Base-by-base conservation (phyloP, 1,140 invertebrate genomes). In the Nylanderia fulva region DNA sequence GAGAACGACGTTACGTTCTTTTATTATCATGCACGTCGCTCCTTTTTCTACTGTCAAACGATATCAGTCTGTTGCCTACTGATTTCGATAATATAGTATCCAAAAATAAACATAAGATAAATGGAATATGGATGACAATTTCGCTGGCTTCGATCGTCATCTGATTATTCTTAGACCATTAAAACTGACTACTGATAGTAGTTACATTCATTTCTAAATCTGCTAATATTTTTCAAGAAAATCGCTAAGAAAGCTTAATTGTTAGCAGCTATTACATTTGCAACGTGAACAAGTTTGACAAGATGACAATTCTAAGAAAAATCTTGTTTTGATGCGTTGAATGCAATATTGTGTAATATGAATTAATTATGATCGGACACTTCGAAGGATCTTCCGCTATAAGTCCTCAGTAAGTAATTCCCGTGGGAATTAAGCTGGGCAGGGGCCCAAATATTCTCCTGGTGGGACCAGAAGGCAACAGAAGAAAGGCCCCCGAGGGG, bases 341-440 rank as follows among this genome's bases (percentile, higher is more conserved):
- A 52, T 21, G 45, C 13, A 5, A 58, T 2, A 33, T 9, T 18
- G 11, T 36, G 13, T 6, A 52, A 15, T 52, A 39, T 33, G 11
- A 56, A 69, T 80, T 42, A 36, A 45, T 71, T 71, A 42, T 42
- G 48, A 71, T 58, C 24, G 13, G 5, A 42, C n/a, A 58, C 58
- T 58, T n/a, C 64, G 36, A 58, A 56, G 5, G 66, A 60, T 36
- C 56, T 52, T 21, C 68, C 88, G 88, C 88, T 94, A 94, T 93
- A 92, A 94, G 89, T 94, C 91, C 88, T 91, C 87, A 24, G 90
- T 83, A 84, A 88, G 92, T 90, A 94, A 94, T 94, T 94, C 93
- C 93, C 93, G 92, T 93, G 93, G 93, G 93, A 94, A 94, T 94
- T 93, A 85, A 84, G 60, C 68, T 86, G 68, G 66, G 74, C n/a